Evolutionary conservation across 2,797 vertebrate species (phyloP).

Genomic region (Chelon auratus): DNA sequence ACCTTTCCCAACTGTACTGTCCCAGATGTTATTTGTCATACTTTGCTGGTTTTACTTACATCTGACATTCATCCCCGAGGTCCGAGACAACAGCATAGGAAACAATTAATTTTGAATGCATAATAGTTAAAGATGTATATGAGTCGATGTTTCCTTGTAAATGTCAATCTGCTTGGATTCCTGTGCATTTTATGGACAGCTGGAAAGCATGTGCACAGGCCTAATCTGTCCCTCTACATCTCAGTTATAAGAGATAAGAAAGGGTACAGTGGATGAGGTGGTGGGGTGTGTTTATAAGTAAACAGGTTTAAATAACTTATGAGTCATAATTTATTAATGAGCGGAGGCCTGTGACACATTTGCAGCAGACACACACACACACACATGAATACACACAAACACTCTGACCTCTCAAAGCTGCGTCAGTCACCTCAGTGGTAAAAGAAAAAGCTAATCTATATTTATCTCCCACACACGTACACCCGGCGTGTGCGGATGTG

Average conservation of each 20-base stretch:
- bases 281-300: constrained; percentile 63
- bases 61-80: constrained; percentile 4
- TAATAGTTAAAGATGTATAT: not conserved
- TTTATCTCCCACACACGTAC: constrained; percentile 54
- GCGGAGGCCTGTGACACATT: constrained; percentile 31
- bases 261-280: constrained; percentile 21
- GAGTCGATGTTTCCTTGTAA: constrained; percentile 3
- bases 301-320: constrained; percentile 76
- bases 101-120: constrained; percentile 1
- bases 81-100: constrained; percentile 17
- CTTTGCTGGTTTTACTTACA: constrained; percentile 34
- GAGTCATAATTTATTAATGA: constrained; percentile 77
- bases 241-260: not conserved
- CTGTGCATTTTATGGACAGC: not conserved
- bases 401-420: constrained; percentile 63
- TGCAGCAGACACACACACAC: not conserved
- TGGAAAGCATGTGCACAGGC: not conserved
- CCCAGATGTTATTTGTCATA: constrained; percentile 22
- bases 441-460: constrained; percentile 58
- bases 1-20: constrained; percentile 13
- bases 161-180: constrained; percentile 8
- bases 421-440: constrained; percentile 43
- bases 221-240: not conserved
- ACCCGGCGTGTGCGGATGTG: constrained; percentile 16
- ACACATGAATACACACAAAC: constrained; percentile 27